phyloP scores from a whole-genome alignment of 2,113 vertebrate species.

The Caranx melampygus region DNA sequence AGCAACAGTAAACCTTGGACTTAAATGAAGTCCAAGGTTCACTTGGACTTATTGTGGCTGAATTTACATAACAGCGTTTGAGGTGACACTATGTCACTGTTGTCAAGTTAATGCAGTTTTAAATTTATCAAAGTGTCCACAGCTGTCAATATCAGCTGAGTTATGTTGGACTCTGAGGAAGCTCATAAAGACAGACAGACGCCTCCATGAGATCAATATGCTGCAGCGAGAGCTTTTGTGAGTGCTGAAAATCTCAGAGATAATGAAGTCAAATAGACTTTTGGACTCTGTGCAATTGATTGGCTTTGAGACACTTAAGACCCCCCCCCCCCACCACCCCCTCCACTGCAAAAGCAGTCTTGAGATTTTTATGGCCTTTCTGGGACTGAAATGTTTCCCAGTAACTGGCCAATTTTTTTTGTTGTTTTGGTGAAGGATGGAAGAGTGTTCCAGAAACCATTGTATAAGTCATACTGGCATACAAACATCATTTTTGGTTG shows the following conservation, averaged over 20 bases:
- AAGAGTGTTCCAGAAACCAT: background rate
- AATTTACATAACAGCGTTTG: background rate
- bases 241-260: background rate
- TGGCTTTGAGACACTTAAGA: background rate
- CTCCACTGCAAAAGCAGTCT: background rate
- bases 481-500: background rate
- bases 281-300: background rate
- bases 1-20: no score
- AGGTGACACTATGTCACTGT: background rate
- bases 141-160: background rate
- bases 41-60: no score
- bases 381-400: no score
- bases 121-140: background rate
- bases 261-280: constrained; percentile 1
- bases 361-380: background rate
- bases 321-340: background rate
- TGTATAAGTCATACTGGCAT: background rate
- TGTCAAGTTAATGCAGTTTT: background rate
- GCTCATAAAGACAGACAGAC: background rate
- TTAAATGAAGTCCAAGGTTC: no score
- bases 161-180: no score
- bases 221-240: background rate
- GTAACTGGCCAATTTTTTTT: background rate
- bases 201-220: background rate
- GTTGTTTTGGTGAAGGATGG: background rate